phyloP scores from a whole-genome alignment of 1,140 invertebrate species.

The Hirudo medicinalis region DNA sequence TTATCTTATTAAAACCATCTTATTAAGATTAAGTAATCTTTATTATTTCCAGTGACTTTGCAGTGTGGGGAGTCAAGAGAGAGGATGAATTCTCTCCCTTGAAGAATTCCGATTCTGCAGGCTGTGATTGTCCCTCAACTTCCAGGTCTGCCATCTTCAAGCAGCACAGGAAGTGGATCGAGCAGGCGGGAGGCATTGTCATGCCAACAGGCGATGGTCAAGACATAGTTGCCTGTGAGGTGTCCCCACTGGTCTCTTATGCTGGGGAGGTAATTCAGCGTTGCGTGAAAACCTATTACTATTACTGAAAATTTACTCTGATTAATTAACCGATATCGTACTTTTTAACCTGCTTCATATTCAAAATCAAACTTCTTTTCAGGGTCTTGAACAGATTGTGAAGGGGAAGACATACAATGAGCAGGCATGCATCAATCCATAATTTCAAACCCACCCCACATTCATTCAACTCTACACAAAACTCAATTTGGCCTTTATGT shows the following conservation, averaged over 20 bases:
- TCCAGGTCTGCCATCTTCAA: conserved; percentile 61
- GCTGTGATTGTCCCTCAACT: conserved; percentile 79
- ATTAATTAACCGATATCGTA: no score
- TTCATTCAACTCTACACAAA: not conserved
- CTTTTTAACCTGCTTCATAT: no score
- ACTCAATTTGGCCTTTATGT: not conserved
- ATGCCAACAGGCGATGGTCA: not conserved
- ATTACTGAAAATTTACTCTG: not conserved
- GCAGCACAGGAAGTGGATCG: conserved; percentile 69
- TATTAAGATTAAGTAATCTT: not conserved
- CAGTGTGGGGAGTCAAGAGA: conserved; percentile 79
- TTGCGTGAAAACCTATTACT: not conserved
- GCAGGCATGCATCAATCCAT: not conserved
- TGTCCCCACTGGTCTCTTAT: conserved; percentile 80
- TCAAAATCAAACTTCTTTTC: not conserved
- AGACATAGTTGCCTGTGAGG: conserved; percentile 56
- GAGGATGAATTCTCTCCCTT: conserved; percentile 91
- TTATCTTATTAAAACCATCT: not conserved
- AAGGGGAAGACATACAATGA: conserved; percentile 11
- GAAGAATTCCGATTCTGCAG: conserved; percentile 75
- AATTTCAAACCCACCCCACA: not conserved
- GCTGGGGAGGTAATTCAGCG: conserved; percentile 51
- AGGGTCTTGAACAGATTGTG: conserved; percentile 7
- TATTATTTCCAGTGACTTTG: conserved; percentile 54
- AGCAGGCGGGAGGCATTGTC: conserved; percentile 64